phyloP scores from a whole-genome alignment of 2,113 vertebrate genomes.

The Clupea harengus region DNA sequence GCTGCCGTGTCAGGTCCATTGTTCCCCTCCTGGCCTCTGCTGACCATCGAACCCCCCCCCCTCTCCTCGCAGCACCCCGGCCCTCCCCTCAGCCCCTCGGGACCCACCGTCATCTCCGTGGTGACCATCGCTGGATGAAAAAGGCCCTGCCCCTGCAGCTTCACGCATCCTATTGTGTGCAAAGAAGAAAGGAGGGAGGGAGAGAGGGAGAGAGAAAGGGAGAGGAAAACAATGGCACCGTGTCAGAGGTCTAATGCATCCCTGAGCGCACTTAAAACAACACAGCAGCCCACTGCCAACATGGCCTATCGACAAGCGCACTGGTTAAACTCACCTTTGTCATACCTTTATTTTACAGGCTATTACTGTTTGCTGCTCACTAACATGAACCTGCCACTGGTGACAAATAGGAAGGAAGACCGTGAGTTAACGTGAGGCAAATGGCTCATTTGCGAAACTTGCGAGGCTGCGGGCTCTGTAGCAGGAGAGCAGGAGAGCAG shows the following conservation, averaged over 20 bases:
- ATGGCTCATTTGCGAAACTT: not conserved
- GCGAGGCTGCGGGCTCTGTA: not conserved
- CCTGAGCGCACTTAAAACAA: not conserved
- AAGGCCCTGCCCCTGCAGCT: constrained; percentile 31
- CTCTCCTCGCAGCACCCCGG: constrained; percentile 70
- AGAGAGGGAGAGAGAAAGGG: not conserved
- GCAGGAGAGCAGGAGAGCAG: not conserved
- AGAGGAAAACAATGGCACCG: not conserved
- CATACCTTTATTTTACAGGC: not conserved
- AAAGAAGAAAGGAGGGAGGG: not conserved
- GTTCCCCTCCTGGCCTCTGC: constrained; percentile 71
- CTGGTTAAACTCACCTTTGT: not conserved
- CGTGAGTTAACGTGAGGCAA: not conserved
- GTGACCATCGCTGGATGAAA: constrained; percentile 51
- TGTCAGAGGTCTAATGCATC: constrained; percentile 1
- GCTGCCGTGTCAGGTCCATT: constrained; percentile 75
- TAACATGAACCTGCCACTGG: not conserved
- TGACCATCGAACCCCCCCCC: constrained; percentile 75
- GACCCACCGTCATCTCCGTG: constrained; percentile 70
- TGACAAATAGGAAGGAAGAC: not conserved
- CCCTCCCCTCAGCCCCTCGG: constrained; percentile 53
- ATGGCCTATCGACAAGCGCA: not conserved
- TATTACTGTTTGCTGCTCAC: not conserved
- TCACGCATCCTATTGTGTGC: not conserved
- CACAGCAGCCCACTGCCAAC: not conserved